Conservation (phyloP, 2,797 vertebrate genomes). For the Mastacembelus armatus region DNA sequence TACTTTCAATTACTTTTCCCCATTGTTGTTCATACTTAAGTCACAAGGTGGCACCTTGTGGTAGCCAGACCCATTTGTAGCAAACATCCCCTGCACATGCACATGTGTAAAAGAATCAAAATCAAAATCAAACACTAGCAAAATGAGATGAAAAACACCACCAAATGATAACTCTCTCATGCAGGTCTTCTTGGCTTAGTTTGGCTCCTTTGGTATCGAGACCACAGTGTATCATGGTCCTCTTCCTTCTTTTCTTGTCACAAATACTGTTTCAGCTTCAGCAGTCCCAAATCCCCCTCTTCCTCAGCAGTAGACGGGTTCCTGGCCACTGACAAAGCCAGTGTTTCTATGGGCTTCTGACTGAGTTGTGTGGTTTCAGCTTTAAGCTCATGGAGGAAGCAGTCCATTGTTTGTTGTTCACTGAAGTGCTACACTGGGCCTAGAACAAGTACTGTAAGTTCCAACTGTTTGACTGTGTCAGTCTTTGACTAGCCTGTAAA, state of each 20-base stretch:
- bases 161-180: conserved; percentile 77
- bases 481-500: conserved; percentile 93
- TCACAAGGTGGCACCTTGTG: conserved; percentile 76
- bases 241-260: conserved; percentile 54
- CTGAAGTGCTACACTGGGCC: conserved; percentile 63
- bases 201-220: conserved; percentile 77
- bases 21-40: conserved; percentile 57
- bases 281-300: conserved; percentile 61
- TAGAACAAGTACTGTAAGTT: conserved; percentile 55
- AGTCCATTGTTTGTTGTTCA: conserved; percentile 65
- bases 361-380: conserved; percentile 50
- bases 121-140: conserved; percentile 80
- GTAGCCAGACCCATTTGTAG: conserved; percentile 52
- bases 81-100: conserved; percentile 72
- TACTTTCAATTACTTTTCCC: conserved; percentile 14
- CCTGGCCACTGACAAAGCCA: conserved; percentile 49
- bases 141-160: conserved; percentile 79
- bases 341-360: conserved; percentile 61
- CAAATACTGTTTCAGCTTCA: conserved; percentile 51
- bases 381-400: conserved; percentile 59
- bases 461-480: conserved; percentile 73
- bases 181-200: conserved; percentile 74
- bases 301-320: conserved; percentile 59
- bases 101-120: conserved; percentile 74
- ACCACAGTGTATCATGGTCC: conserved; percentile 69